phyloP scores from a whole-genome alignment of 1,140 invertebrate genomes.

The Antheraea pernyi region DNA sequence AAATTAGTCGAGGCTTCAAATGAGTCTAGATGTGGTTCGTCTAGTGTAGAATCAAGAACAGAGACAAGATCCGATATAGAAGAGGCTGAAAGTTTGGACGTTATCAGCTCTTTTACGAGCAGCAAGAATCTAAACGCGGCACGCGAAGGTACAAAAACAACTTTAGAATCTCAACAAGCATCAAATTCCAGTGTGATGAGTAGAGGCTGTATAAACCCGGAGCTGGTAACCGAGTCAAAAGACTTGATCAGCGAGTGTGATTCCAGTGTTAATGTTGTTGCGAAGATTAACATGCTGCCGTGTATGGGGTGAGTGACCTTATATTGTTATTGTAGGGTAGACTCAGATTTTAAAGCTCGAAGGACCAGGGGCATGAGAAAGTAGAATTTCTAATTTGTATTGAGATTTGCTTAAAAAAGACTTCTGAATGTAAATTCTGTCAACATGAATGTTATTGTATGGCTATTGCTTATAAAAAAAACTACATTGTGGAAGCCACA shows the following conservation, averaged over 20 bases:
- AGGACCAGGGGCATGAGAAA: too few relatives aligned
- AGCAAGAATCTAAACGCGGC: constrained; percentile 31
- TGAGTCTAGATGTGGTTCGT: neutral
- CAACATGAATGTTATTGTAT: too few relatives aligned
- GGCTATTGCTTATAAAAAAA: too few relatives aligned
- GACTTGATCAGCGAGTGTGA: constrained; percentile 33
- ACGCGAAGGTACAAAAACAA: neutral
- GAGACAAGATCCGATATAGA: constrained; percentile 1
- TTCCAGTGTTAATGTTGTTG: constrained; percentile 43
- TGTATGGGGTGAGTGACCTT: constrained; percentile 60
- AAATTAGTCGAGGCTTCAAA: neutral
- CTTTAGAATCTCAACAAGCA: constrained; percentile 11
- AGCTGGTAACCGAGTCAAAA: constrained; percentile 26
- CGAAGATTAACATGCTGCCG: constrained; percentile 53
- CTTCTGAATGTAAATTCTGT: too few relatives aligned
- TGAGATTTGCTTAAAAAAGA: too few relatives aligned
- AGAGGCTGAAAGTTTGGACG: constrained; percentile 17
- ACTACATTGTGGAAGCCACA: too few relatives aligned
- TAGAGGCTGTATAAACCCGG: constrained; percentile 20
- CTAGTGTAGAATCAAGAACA: neutral
- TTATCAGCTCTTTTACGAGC: constrained; percentile 33
- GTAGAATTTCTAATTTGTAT: too few relatives aligned
- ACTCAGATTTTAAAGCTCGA: too few relatives aligned
- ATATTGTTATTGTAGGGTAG: constrained; percentile 7
- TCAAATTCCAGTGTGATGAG: constrained; percentile 14